Evolutionary conservation across 2,113 vertebrate species (phyloP).

Genomic region (Brachionichthys hirsutus): DNA sequence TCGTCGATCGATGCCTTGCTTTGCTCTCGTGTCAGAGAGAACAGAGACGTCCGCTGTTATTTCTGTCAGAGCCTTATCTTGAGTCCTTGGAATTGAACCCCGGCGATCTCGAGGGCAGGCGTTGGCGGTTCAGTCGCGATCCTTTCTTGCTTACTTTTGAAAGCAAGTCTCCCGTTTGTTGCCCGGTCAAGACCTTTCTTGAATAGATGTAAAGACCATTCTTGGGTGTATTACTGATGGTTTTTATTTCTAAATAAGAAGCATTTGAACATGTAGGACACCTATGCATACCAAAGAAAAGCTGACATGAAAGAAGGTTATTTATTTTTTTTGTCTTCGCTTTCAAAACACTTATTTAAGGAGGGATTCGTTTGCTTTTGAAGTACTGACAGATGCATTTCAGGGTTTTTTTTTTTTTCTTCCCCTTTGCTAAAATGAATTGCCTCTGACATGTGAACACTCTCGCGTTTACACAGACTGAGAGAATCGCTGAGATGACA

Average conservation of each 20-base stretch:
- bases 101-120: neutral
- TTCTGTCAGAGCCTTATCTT: constrained; percentile 40
- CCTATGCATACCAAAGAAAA: constrained; percentile 23
- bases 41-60: constrained; percentile 18
- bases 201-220: constrained; percentile 7
- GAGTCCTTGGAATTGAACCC: constrained; percentile 39
- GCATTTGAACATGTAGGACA: constrained; percentile 20
- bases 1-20: constrained; percentile 47
- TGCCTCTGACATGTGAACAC: too few species aligned
- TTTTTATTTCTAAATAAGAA: constrained; percentile 13
- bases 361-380: constrained; percentile 30
- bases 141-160: neutral
- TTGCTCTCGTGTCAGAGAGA: constrained; percentile 37
- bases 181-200: constrained; percentile 1
- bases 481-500: constrained; percentile 26
- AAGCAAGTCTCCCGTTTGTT: constrained; percentile 4
- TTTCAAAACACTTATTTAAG: constrained; percentile 21
- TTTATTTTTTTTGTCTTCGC: constrained; percentile 28
- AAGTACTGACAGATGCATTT: constrained; percentile 17
- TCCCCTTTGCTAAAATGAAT: too few species aligned
- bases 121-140: neutral
- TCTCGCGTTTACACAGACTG: too few species aligned
- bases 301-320: constrained; percentile 31
- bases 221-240: constrained; percentile 21
- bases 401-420: too few species aligned